These are phyloP conservation scores for Terebella lapidaria DNA, from an alignment of 2,888 invertebrate genomes.

Conservation along the genomic window DNA sequence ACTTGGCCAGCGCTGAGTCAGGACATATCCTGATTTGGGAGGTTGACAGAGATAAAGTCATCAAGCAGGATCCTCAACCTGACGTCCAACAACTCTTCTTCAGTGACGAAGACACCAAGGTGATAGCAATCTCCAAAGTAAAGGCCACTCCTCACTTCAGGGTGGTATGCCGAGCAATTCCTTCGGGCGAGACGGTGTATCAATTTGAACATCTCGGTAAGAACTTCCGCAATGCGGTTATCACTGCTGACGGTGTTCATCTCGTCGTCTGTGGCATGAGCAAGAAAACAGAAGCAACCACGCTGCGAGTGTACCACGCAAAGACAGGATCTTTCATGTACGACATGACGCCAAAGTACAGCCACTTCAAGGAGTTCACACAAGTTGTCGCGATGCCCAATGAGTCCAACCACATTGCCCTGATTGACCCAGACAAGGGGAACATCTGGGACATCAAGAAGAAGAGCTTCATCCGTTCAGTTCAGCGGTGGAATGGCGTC, in stretches of 20 bases:
- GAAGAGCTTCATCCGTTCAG: constrained; percentile 68
- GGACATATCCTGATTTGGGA: constrained; percentile 89
- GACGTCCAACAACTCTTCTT: constrained; percentile 1
- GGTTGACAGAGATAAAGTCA: constrained; percentile 67
- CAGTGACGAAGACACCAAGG: neutral
- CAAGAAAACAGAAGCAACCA: constrained; percentile 55
- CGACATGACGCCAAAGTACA: constrained; percentile 47
- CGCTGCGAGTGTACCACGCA: constrained; percentile 76
- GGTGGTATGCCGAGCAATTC: constrained; percentile 42
- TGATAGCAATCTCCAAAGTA: neutral
- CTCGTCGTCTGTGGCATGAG: constrained; percentile 63
- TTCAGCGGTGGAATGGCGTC: constrained; percentile 86
- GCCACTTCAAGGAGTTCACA: constrained; percentile 44
- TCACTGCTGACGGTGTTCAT: constrained; percentile 76
- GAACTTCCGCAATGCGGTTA: constrained; percentile 70
- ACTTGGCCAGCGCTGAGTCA: constrained; percentile 84
- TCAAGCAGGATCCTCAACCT: constrained; percentile 66
- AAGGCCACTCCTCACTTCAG: neutral
- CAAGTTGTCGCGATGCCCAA: constrained; percentile 51
- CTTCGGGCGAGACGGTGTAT: constrained; percentile 73
- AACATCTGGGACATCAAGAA: constrained; percentile 83
- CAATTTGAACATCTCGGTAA: constrained; percentile 78
- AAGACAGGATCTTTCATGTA: constrained; percentile 66
- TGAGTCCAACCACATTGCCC: constrained; percentile 62
- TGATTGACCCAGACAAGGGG: constrained; percentile 79